These are phyloP conservation scores for Parazoanthus darwini DNA, from an alignment of 92 coral and sea anemone species.

Conservation along the genomic window DNA sequence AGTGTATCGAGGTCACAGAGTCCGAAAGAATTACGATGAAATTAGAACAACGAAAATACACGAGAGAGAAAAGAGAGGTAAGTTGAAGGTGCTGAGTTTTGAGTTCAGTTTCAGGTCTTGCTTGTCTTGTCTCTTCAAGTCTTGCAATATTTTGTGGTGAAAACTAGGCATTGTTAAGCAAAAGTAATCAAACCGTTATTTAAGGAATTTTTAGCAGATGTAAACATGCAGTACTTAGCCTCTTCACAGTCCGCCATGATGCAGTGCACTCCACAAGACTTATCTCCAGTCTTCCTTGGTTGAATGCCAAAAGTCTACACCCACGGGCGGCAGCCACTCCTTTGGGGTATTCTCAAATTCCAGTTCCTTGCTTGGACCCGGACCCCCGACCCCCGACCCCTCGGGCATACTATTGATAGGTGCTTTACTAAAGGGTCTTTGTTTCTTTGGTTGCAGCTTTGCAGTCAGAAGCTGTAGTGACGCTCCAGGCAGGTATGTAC, in stretches of 20 bases:
- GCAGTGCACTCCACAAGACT: no score
- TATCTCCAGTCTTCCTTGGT: no score
- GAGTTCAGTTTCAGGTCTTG: not conserved
- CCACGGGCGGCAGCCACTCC: no score
- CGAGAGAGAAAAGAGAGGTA: conserved; percentile 31
- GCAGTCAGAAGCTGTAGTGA: conserved; percentile 8
- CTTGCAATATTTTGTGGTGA: not conserved
- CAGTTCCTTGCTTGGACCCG: no score
- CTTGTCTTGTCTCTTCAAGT: not conserved
- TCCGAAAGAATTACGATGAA: conserved; percentile 11
- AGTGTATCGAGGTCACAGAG: conserved; percentile 36
- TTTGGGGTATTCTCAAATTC: no score
- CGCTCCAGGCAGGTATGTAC: conserved; percentile 23
- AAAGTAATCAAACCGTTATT: no score
- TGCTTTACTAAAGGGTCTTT: not conserved
- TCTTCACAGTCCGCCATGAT: no score
- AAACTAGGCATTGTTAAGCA: not conserved
- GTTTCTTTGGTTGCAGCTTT: not conserved
- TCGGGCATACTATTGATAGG: not conserved
- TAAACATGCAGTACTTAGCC: no score
- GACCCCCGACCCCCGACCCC: not conserved
- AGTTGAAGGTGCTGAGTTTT: no score
- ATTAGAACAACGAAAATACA: conserved; percentile 4
- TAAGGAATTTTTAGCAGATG: no score
- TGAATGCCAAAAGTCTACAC: no score